Evolutionary conservation across 2,888 invertebrate species (phyloP).

Genomic region (Stegophylla sp.): DNA sequence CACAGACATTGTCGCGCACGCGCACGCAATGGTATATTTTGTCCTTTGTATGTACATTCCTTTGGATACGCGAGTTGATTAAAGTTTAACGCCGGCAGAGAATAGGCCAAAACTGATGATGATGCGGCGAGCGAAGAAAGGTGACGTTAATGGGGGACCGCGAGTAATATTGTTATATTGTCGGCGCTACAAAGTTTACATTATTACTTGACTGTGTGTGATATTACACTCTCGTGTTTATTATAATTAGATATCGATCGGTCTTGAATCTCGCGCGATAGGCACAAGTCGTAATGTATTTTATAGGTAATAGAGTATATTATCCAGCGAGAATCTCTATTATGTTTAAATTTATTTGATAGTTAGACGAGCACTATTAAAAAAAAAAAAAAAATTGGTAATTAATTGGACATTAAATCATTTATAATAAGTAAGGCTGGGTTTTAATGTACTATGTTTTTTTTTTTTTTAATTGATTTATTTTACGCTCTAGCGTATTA

Average conservation of each 20-base stretch:
- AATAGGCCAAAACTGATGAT: conserved; percentile 31
- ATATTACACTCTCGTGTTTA: too few species aligned
- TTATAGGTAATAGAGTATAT: too few species aligned
- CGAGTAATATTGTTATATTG: conserved; percentile 22
- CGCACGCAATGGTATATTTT: background rate
- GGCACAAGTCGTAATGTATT: too few species aligned
- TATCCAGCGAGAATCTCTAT: too few species aligned
- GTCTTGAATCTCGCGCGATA: background rate
- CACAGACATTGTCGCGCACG: background rate
- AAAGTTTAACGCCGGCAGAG: conserved; percentile 42
- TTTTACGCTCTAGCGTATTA: too few species aligned
- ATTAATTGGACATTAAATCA: too few species aligned
- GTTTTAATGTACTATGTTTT: too few species aligned
- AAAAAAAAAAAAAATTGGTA: too few species aligned
- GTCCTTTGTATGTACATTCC: conserved; percentile 35
- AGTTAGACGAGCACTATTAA: too few species aligned
- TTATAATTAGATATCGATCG: conserved; percentile 39
- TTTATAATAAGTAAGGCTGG: too few species aligned
- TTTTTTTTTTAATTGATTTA: too few species aligned
- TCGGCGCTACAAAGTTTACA: conserved; percentile 41
- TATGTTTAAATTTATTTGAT: too few species aligned
- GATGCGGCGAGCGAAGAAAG: background rate
- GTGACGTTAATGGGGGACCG: conserved; percentile 20
- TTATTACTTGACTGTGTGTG: conserved; percentile 8
- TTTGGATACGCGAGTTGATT: conserved; percentile 48